Percentiles rank a stretch among this genome's conserved stretches.
Evolutionary conservation across 2,888 invertebrate species (phyloP).

Genomic region (Spialia ferax): DNA sequence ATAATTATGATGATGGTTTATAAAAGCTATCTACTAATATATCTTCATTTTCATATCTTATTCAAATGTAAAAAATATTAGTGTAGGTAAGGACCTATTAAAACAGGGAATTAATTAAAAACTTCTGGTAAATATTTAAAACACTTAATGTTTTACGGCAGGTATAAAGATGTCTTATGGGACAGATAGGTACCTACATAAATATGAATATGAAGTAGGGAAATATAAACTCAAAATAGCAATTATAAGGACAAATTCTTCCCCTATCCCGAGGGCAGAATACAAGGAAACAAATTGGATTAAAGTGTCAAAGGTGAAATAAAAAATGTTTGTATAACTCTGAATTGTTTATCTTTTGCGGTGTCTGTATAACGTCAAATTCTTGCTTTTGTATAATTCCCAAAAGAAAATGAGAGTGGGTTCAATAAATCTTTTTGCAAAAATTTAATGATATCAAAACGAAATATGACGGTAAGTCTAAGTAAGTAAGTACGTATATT

Average conservation of each 20-base stretch:
- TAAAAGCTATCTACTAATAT: background rate
- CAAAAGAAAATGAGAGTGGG: background rate
- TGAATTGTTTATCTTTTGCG: constrained; percentile 69
- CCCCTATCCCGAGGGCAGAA: constrained; percentile 78
- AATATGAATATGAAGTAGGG: constrained; percentile 30
- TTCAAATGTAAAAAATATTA: background rate
- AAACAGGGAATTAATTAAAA: no score
- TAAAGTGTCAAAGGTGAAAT: constrained; percentile 86
- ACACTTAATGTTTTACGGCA: background rate
- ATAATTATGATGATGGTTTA: background rate
- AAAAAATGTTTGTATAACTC: constrained; percentile 61
- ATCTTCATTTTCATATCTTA: background rate
- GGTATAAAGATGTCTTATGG: constrained; percentile 15
- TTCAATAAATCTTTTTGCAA: no score
- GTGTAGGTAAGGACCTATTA: no score
- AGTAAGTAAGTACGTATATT: no score
- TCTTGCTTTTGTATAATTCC: background rate
- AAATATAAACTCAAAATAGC: constrained; percentile 73
- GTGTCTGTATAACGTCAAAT: constrained; percentile 75
- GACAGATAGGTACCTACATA: constrained; percentile 28
- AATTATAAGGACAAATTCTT: constrained; percentile 80
- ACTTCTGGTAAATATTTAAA: no score
- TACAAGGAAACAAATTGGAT: constrained; percentile 85
- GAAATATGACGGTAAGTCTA: no score
- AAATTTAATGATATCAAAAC: no score